Base-by-base conservation (phyloP, 2,113 vertebrate species). In the Paedocypris sp. region DNA sequence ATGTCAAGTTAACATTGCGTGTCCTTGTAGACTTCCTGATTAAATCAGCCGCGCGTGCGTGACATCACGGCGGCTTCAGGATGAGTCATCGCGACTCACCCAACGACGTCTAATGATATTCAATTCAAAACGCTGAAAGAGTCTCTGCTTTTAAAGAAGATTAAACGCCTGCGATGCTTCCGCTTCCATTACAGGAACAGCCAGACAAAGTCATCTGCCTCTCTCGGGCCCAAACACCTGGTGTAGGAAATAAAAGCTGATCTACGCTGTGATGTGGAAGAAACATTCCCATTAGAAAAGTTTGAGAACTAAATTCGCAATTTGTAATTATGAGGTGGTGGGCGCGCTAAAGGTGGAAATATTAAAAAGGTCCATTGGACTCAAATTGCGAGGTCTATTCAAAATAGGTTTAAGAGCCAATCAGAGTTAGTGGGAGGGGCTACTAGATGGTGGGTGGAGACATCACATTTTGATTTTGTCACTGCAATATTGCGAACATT, bases 11-110 rank as follows among this genome's bases (percentile, higher is more conserved):
- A 82, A 78, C 82, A 81, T 85, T 85, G 81, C 15, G 61, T 50
- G 82, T 80, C 85, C 83, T 87, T 84, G 77, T 75, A 68, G 69
- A 50, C 77, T 77, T 83, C 78, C 79, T 83, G 82, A 85, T 85
- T 83, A 61, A 81, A 85, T 85, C 78, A 84, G 80, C 71, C 76
- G 5, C 29, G 6, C 26, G 13, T 33, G 9, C 18, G 29, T 33
- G 73, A 71, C 80, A 78, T 75, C 79, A 77, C 2, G 59, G 70
- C 11, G 67, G 71, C 31, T 22, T 60, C 8, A 29, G 8, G 47
- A 83, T 84, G 82, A 86, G 73, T 86, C 82, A 84, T 74, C 70
- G 66, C 53, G 76, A 74, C 42, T 35, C 74, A 70, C 70, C 74
- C 72, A 75, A 71, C 76, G 64, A 73, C 66, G 69, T 72, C 77